These are phyloP conservation scores for Podotricha telesiphe DNA, from an alignment of 2,888 invertebrate genomes.

Conservation along the genomic window DNA sequence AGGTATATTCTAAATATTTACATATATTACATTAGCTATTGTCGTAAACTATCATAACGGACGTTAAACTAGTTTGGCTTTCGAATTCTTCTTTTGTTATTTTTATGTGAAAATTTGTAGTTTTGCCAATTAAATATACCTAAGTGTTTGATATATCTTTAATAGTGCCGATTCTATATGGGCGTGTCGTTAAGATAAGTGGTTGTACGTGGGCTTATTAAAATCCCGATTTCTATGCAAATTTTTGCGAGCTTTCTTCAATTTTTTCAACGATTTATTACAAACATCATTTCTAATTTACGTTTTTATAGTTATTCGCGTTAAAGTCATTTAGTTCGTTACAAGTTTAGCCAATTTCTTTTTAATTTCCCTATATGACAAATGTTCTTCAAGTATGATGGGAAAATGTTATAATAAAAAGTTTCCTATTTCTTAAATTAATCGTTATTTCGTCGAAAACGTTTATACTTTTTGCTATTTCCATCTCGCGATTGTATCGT, in stretches of 20 bases:
- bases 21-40: constrained; percentile 19
- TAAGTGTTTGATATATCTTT: constrained; percentile 13
- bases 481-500: neutral
- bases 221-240: constrained; percentile 32
- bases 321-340: neutral
- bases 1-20: neutral
- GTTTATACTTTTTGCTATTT: neutral
- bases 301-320: neutral
- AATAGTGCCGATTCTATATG: constrained; percentile 14
- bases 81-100: constrained; percentile 38
- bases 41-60: constrained; percentile 33
- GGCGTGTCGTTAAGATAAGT: constrained; percentile 26
- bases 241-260: constrained; percentile 19
- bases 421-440: too few species aligned
- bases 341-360: too few species aligned
- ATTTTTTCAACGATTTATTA: constrained; percentile 16
- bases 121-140: constrained; percentile 23
- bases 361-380: too few species aligned
- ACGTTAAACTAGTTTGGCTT: constrained; percentile 25
- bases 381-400: neutral
- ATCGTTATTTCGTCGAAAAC: neutral
- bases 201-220: constrained; percentile 27
- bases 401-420: too few species aligned
- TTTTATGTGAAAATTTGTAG: constrained; percentile 10
- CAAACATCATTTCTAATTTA: constrained; percentile 14